These are phyloP conservation scores for Zonitis immaculata DNA, from an alignment of 2,888 invertebrate genomes.

Conservation along the genomic window DNA sequence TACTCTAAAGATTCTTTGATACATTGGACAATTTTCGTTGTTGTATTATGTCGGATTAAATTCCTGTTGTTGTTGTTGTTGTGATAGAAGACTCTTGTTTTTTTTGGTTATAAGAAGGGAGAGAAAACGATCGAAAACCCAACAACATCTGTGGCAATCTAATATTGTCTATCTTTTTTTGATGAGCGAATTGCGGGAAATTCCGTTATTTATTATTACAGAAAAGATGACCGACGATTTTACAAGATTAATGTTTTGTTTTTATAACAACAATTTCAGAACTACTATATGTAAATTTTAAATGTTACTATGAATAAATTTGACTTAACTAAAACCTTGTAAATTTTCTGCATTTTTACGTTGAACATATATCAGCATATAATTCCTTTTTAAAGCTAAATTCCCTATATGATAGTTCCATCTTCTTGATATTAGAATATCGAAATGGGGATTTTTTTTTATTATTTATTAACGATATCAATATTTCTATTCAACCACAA, in stretches of 20 bases:
- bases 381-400: neutral
- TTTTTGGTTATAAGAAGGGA: neutral
- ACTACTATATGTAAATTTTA: neutral
- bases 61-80: neutral
- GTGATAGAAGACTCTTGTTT: neutral
- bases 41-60: neutral
- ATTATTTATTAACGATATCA: no score
- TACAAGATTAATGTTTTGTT: neutral
- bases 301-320: neutral
- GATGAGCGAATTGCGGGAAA: neutral
- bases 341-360: neutral
- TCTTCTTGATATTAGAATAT: neutral
- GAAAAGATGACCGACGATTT: neutral
- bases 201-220: neutral
- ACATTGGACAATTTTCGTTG: slow-evolving; percentile 2
- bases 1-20: neutral
- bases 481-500: no score
- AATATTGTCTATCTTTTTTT: slow-evolving; percentile 1
- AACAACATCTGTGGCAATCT: neutral
- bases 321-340: neutral
- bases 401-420: neutral
- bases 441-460: no score
- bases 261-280: neutral
- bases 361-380: neutral
- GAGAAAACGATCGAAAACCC: neutral